phyloP scores from a whole-genome alignment of 2,797 vertebrate species.

The Molossus molossus region DNA sequence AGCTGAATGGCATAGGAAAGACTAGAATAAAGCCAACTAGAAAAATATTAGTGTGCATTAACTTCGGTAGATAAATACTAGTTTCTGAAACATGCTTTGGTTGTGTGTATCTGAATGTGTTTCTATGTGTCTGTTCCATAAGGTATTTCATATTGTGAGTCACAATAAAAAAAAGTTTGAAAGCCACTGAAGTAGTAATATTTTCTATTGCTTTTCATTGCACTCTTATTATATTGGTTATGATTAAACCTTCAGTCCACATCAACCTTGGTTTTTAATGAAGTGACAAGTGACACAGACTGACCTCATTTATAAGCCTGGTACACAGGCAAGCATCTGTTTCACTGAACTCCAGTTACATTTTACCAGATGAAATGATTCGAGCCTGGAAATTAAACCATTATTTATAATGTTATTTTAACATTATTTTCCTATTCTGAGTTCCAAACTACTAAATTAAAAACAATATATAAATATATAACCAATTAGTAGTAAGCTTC shows the following conservation, averaged over 20 bases:
- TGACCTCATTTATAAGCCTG: constrained; percentile 83
- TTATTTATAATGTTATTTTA: constrained; percentile 70
- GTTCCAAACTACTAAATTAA: constrained; percentile 70
- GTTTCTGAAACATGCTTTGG: constrained; percentile 23
- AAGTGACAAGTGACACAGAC: constrained; percentile 82
- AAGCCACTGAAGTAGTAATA: constrained; percentile 66
- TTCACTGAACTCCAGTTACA: constrained; percentile 78
- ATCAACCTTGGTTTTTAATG: constrained; percentile 81
- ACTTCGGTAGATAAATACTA: not conserved
- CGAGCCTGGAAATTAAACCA: constrained; percentile 74
- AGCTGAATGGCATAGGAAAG: not conserved
- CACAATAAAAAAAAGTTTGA: constrained; percentile 60
- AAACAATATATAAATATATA: constrained; percentile 67
- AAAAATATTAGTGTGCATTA: not conserved
- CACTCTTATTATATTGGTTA: constrained; percentile 74
- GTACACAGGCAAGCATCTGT: constrained; percentile 78
- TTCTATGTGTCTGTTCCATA: constrained; percentile 41
- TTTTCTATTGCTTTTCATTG: constrained; percentile 75
- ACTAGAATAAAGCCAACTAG: not conserved
- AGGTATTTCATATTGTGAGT: constrained; percentile 60
- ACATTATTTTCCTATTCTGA: constrained; percentile 66
- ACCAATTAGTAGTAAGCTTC: constrained; percentile 50
- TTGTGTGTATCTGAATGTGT: not conserved
- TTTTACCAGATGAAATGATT: constrained; percentile 80
- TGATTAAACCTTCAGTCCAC: constrained; percentile 78